Evolutionary conservation across 2,888 invertebrate genomes (phyloP), one percentile per base, ranked within the genome.

Genomic region (Coelinius sp.): DNA sequence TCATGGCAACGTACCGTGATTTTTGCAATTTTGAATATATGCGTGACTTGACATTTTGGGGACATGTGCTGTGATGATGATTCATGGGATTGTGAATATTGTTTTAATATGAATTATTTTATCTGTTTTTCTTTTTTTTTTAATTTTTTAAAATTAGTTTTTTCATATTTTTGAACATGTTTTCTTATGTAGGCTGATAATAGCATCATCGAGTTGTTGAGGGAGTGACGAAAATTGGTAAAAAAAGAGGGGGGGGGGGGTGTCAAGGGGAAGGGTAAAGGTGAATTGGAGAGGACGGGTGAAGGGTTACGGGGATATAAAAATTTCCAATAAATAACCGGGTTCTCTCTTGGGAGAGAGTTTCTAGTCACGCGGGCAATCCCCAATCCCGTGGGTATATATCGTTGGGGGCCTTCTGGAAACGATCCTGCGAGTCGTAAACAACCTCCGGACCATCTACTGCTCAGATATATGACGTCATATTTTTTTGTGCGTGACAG

Each of bases 401-500:
- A 80, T 82, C 79, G 81, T 79, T 68, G 27, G 77, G 77, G 80
- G 81, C 83, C 83, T 83, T 82, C 82, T 84, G 81, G 83, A 83
- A 84, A 84, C 82, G 83, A 84, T 82, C 82, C 84, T 80, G 77
- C 79, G 75, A 83, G 83, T 81, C 84, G 83, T 84, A 84, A 84
- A 83, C 84, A 84, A 83, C 80, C 79, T 70, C 79, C 68, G 80
- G 80, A 81, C 80, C 80, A 83, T 84, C 84, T 83, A 75, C 78
- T 78, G 77, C 75, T 68, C 78, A 80, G 79, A 84, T 84, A 84
- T 84, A 84, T 83, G 83, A 84, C 79, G 83, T 82, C 80, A 82
- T 84, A 84, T 84, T 83, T 84, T 84, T 84, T 84, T 81, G 83
- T 83, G 83, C 83, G 80, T 84, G 84, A 83, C 84, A 83, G 84